phyloP scores from a whole-genome alignment of 2,113 vertebrate species.

The Phoxinus phoxinus region DNA sequence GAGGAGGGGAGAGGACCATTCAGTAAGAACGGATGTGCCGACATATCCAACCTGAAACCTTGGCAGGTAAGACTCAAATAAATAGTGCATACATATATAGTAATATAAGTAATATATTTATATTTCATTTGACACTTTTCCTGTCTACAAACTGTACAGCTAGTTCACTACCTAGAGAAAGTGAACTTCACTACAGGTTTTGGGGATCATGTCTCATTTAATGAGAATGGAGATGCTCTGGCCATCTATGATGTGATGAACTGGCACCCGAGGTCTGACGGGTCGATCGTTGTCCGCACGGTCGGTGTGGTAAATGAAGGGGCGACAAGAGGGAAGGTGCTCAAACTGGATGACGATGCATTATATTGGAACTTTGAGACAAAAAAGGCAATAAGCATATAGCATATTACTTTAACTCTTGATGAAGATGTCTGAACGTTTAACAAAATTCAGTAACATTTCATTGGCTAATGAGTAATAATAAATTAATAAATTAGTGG shows the following conservation, averaged over 20 bases:
- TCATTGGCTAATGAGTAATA: neutral
- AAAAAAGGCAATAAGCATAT: slow-evolving; percentile 50
- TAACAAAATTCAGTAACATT: neutral
- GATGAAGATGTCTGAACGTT: neutral
- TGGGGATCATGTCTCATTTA: neutral
- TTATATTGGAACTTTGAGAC: slow-evolving; percentile 70
- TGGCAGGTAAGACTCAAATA: slow-evolving; percentile 69
- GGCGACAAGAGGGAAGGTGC: slow-evolving; percentile 54
- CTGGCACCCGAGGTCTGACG: slow-evolving; percentile 69
- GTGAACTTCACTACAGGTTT: slow-evolving; percentile 67
- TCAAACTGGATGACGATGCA: slow-evolving; percentile 66
- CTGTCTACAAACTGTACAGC: slow-evolving; percentile 50
- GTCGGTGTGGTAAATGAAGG: slow-evolving; percentile 65
- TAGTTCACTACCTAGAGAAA: slow-evolving; percentile 69
- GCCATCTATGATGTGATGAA: slow-evolving; percentile 77
- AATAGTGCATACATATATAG: neutral
- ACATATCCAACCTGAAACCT: slow-evolving; percentile 64
- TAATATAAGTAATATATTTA: no score
- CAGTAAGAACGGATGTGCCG: slow-evolving; percentile 64
- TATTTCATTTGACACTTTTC: neutral
- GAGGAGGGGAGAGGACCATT: slow-evolving; percentile 70
- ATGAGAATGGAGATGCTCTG: slow-evolving; percentile 40
- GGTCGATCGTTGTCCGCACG: slow-evolving; percentile 57
- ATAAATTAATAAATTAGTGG: neutral
- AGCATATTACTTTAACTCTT: neutral